Evolutionary conservation across 1,140 invertebrate species (phyloP), one percentile per base, ranked within the genome.

Genomic region (Euborellia annulipes): DNA sequence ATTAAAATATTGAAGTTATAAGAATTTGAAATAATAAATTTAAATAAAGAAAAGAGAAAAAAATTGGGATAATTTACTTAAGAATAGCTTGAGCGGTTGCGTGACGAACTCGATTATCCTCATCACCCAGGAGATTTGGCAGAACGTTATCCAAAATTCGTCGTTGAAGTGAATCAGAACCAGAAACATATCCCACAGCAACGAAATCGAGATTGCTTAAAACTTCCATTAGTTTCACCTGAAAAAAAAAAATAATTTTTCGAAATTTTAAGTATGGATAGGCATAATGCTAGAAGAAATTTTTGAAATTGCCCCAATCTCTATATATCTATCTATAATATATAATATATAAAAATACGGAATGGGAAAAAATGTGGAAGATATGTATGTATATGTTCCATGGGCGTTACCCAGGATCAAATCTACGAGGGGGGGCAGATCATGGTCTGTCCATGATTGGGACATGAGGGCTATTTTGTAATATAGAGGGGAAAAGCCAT

Each of bases 41-140:
- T n/a, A 16, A 20, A 27, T 48, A 48, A 48, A 16, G 14, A 43
- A 32, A 6, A n/a, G 14, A 8, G 6, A 11, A 32, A 22, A 47
- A 47, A n/a, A n/a, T 18, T 8, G 7, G 6, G 2, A 20, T 2
- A 23, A 56, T 62, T 67, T 69, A 89, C 83, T 67, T 79, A 14
- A 76, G 62, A 52, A 89, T 69, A 14, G 79, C 68, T 36, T 67
- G 61, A 7, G 78, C 69, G 3, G 83, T 74, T 13, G 83, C 76
- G 52, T 73, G 71, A 43, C 87, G 64, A 6, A 91, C 84, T 61
- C 85, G 70, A 42, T 72, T 71, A 61, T 91, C 85, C 52, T 79
- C 76, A 65, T 89, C 84, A 11, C 69, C 71, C 2, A 88, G 56
- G 21, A 87, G 59, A 27, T 61, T 56, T 14, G 79, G 59, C n/a